A percentile compares a stretch with the other conserved stretches of the same genome.
Evolutionary conservation across 2,888 invertebrate species (phyloP).

Genomic region (Salpingus planirostris): DNA sequence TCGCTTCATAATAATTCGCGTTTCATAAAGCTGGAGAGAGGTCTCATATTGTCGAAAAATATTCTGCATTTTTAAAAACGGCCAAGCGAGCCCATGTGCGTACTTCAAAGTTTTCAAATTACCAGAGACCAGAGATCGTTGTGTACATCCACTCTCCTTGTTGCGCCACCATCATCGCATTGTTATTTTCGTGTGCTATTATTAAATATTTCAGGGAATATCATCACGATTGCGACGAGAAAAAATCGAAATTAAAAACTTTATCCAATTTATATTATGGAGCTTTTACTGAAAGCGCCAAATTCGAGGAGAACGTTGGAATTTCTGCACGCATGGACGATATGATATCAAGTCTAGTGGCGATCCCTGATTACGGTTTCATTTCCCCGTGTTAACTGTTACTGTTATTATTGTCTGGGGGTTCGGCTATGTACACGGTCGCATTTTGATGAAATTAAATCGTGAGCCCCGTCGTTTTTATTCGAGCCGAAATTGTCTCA

Average conservation of each 20-base stretch:
- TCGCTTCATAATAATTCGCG: neutral
- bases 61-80: neutral
- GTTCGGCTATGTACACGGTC: neutral
- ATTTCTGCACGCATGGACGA: too few species aligned
- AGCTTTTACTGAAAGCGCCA: too few species aligned
- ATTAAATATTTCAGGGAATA: constrained; percentile 1
- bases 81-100: constrained; percentile 8
- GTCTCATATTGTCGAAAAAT: neutral
- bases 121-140: constrained; percentile 9
- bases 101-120: constrained; percentile 16
- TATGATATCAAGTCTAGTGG: too few species aligned
- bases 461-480: constrained; percentile 4
- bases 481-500: constrained; percentile 5
- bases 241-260: too few species aligned
- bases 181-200: neutral
- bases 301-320: too few species aligned
- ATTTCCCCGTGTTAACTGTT: constrained; percentile 5
- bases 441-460: constrained; percentile 8
- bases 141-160: neutral
- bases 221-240: too few species aligned
- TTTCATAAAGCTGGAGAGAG: neutral
- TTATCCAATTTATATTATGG: too few species aligned
- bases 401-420: constrained; percentile 7
- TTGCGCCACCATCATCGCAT: neutral
- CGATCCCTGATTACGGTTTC: constrained; percentile 5